Conservation (phyloP, 1,140 invertebrate genomes). For the Campoletis sonorensis region DNA sequence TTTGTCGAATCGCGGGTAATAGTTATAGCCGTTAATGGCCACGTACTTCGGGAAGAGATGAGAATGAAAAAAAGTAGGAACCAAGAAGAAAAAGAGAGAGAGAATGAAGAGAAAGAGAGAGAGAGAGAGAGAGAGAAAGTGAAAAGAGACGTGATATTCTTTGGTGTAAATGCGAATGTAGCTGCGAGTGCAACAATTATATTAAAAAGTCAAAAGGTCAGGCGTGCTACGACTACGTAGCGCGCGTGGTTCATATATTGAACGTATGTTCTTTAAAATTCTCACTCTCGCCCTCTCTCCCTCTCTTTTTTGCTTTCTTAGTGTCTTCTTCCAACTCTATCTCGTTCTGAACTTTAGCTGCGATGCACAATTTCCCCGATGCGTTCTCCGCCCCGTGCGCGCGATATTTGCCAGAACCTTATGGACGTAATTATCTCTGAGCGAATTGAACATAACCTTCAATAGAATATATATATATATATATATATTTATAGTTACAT, state of each 20-base stretch:
- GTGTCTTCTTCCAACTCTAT: neutral
- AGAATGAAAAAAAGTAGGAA: neutral
- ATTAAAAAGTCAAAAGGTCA: slow-evolving; percentile 68
- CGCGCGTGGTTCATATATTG: slow-evolving; percentile 48
- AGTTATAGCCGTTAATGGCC: slow-evolving; percentile 74
- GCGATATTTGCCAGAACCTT: slow-evolving; percentile 49
- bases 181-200: slow-evolving; percentile 69
- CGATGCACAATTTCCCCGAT: slow-evolving; percentile 27
- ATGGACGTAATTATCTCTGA: slow-evolving; percentile 35
- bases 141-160: neutral
- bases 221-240: slow-evolving; percentile 64
- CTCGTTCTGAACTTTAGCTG: slow-evolving; percentile 6
- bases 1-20: slow-evolving; percentile 71
- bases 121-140: slow-evolving; percentile 9
- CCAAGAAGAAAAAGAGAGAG: slow-evolving; percentile 10
- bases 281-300: neutral
- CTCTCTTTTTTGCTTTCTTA: slow-evolving; percentile 17
- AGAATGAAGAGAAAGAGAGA: slow-evolving; percentile 12
- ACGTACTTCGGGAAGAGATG: slow-evolving; percentile 65
- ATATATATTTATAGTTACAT: slow-evolving; percentile 4
- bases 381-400: slow-evolving; percentile 63
- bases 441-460: slow-evolving; percentile 30
- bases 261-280: slow-evolving; percentile 1
- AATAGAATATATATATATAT: neutral
- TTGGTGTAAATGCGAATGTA: slow-evolving; percentile 39